Evolutionary conservation across 2,888 invertebrate species (phyloP).

Genomic region (Perdita meconis): DNA sequence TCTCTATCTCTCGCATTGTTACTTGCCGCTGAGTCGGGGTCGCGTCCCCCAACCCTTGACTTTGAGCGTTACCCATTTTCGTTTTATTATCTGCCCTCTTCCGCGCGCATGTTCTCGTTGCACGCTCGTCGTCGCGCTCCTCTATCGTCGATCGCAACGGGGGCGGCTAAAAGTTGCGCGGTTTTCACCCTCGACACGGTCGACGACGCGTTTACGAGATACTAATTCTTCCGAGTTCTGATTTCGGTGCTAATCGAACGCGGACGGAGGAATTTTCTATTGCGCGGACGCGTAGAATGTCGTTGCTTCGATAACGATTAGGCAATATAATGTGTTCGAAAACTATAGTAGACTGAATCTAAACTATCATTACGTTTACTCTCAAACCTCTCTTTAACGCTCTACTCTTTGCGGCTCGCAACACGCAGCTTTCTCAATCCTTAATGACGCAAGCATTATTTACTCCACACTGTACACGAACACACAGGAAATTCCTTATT

Average conservation of each 20-base stretch:
- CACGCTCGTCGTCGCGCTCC: conserved; percentile 16
- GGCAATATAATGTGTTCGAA: no score
- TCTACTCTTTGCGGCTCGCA: no score
- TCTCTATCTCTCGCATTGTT: conserved; percentile 77
- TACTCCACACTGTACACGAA: neutral
- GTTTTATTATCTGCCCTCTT: conserved; percentile 80
- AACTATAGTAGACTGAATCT: no score
- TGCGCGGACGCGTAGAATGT: no score
- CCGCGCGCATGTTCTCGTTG: conserved; percentile 56
- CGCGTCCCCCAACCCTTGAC: conserved; percentile 76
- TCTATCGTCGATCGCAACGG: conserved; percentile 23
- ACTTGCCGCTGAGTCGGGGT: conserved; percentile 70
- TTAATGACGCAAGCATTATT: no score
- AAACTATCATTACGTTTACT: no score
- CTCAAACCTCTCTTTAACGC: no score
- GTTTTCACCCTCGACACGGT: neutral
- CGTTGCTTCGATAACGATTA: no score
- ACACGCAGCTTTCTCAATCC: no score
- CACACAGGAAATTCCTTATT: no score
- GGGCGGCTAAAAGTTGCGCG: conserved; percentile 15
- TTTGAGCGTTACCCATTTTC: conserved; percentile 79
- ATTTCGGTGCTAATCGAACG: neutral
- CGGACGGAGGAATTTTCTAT: no score
- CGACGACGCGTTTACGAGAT: conserved; percentile 20
- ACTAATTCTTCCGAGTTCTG: conserved; percentile 6